Base-by-base conservation (phyloP, 2,113 vertebrate genomes). In the Dascyllus trimaculatus region DNA sequence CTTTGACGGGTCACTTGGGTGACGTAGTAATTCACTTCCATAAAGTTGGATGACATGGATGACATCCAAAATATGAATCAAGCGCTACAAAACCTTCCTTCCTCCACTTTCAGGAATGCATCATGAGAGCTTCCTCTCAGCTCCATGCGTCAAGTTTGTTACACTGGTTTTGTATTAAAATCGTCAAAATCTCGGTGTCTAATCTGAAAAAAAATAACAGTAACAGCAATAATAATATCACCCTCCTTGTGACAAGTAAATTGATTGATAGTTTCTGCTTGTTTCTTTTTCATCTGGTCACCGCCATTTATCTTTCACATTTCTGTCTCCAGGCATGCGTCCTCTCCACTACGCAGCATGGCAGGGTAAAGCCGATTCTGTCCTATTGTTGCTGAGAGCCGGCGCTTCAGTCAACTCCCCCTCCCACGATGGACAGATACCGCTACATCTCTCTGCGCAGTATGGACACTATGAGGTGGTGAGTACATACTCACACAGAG, bases 391-490 rank as follows among this genome's bases (percentile, higher is more conserved):
- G 67, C 95, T 99, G 32, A 95, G 97, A 0, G 96, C 96, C 0
- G 93, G 96, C 0, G 96, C 97, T 1, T 96, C 96, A 0, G 97
- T 98, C 90, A 99, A 99, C 32, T 92, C 94, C 5, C 91, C 95
- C 18, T 98, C 98, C 0, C 92, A 95, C 75, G 98, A 99, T 0
- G 97, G 97, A 48, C 97, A 99, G 94, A 97, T 97, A 85, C 98
- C 98, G 0, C 92, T 99, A 88, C 98, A 99, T 88, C 95, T 99
- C 64, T 95, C 98, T 0, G 97, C 98, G 0, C 98, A 99, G 92
- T 99, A 99, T 0, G 98, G 98, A 67, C 98, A 99, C 91, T 98
- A 98, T 0, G 96, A 99, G 66, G 98, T 99, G 96, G 98, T 99
- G 84, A 80, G 97, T 95, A 17, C 21, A 52, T 69, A 29, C 57